phyloP scores from a whole-genome alignment of 2,797 vertebrate genomes.

The Chelmon rostratus region DNA sequence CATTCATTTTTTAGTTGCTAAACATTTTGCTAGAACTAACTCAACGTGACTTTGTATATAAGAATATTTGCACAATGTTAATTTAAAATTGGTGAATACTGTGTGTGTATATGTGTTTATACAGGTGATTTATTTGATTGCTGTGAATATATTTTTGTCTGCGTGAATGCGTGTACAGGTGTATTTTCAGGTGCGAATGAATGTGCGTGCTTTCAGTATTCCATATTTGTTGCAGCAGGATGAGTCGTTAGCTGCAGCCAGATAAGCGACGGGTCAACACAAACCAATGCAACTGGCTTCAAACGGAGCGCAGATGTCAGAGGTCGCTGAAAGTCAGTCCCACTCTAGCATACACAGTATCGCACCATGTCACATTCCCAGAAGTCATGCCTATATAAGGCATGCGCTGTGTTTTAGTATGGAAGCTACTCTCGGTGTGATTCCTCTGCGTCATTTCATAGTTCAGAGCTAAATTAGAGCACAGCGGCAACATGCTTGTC shows the following conservation, averaged over 20 bases:
- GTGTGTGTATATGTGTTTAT: conserved; percentile 67
- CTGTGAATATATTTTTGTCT: conserved; percentile 61
- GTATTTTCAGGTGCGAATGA: conserved; percentile 49
- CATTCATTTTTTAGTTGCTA: conserved; percentile 53
- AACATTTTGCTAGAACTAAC: conserved; percentile 50
- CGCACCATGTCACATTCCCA: conserved; percentile 40
- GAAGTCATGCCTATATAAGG: conserved; percentile 31
- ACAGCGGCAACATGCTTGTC: conserved; percentile 21
- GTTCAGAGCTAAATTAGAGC: conserved; percentile 32
- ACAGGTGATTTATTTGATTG: conserved; percentile 69
- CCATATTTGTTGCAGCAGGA: conserved; percentile 36
- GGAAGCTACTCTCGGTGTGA: conserved; percentile 19
- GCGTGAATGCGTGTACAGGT: conserved; percentile 2
- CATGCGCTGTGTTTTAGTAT: conserved; percentile 31
- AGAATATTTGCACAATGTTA: conserved; percentile 85
- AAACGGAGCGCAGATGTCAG: conserved; percentile 44
- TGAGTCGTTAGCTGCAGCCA: conserved; percentile 16
- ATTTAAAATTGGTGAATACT: conserved; percentile 83
- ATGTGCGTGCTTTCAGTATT: conserved; percentile 50
- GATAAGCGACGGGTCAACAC: conserved; percentile 25
- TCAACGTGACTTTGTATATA: conserved; percentile 70
- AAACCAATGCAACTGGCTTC: conserved; percentile 41
- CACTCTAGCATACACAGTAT: conserved; percentile 15
- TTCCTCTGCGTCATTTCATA: conserved; percentile 23
- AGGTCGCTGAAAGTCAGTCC: conserved; percentile 30